Percentiles rank a stretch among this genome's conserved stretches.
These are phyloP conservation scores for Galerucella nymphaeae DNA, from an alignment of 2,888 invertebrate genomes.

Conservation along the genomic window DNA sequence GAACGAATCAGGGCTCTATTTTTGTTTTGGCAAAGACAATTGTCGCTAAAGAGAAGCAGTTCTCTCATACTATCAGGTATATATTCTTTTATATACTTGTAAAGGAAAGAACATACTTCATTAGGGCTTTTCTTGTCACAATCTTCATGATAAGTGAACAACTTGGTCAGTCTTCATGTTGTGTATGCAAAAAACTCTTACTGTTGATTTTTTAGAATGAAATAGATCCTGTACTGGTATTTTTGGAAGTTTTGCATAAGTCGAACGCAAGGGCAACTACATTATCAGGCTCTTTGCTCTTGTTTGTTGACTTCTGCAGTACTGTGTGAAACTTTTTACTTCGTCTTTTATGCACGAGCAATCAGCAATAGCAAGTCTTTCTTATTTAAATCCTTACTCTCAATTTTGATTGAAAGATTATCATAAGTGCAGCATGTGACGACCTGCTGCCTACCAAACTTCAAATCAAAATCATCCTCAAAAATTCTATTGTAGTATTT, in stretches of 20 bases:
- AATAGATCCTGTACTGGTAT: constrained; percentile 31
- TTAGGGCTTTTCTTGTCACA: neutral
- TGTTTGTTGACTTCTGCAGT: constrained; percentile 8
- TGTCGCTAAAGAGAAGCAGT: neutral
- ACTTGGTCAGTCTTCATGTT: constrained; percentile 3
- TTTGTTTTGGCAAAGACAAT: no score
- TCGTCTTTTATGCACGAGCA: constrained; percentile 2
- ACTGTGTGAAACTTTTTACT: neutral
- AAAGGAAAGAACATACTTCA: constrained; percentile 4
- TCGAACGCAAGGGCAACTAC: constrained; percentile 15
- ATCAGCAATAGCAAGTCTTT: neutral
- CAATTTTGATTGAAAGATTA: neutral
- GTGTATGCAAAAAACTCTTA: constrained; percentile 23
- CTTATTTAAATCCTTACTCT: neutral
- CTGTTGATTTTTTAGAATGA: constrained; percentile 24
- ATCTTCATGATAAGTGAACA: constrained; percentile 1
- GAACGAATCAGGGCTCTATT: no score
- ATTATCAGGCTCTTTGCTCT: neutral
- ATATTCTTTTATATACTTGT: constrained; percentile 2
- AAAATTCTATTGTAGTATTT: no score
- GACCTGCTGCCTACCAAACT: neutral
- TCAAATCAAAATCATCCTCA: neutral
- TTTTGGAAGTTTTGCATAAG: constrained; percentile 31
- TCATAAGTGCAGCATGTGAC: neutral
- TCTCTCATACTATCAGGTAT: neutral